These are phyloP conservation scores for Grammomys dolichurus DNA, from an alignment of 2,113 vertebrate genomes.

Conservation along the genomic window DNA sequence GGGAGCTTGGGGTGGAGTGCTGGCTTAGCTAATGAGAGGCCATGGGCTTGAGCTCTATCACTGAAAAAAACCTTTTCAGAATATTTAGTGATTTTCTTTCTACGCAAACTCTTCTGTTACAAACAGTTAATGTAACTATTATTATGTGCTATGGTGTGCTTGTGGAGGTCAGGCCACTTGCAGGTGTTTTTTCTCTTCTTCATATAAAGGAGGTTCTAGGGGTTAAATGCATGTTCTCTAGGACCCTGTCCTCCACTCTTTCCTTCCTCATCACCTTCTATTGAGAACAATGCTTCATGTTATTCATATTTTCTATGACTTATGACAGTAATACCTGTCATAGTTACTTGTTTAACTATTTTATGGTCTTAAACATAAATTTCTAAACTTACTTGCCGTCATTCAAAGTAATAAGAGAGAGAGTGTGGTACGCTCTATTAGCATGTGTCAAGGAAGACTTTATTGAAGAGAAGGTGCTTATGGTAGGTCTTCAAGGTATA, in stretches of 20 bases:
- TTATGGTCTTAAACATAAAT: background rate
- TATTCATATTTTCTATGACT: conserved; percentile 41
- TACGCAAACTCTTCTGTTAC: background rate
- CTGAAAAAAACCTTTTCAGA: background rate
- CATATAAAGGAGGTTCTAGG: background rate
- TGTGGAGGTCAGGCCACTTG: background rate
- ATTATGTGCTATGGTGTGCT: too few relatives aligned
- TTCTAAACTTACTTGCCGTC: background rate
- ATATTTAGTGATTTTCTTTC: conserved; percentile 36
- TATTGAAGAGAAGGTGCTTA: background rate
- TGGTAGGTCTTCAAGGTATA: background rate
- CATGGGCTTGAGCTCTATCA: background rate
- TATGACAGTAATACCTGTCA: conserved; percentile 33
- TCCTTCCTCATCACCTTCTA: background rate
- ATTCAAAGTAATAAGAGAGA: background rate
- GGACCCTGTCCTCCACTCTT: background rate
- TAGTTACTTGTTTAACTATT: conserved; percentile 31
- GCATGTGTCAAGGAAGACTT: background rate
- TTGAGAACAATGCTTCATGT: background rate
- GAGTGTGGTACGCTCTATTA: background rate
- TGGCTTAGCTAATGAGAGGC: background rate
- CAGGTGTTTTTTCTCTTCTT: background rate
- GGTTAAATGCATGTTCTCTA: background rate
- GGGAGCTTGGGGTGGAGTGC: background rate
- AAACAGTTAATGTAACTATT: too few relatives aligned